Base-by-base conservation (phyloP, 2,113 vertebrate genomes). In the Sprattus sprattus region DNA sequence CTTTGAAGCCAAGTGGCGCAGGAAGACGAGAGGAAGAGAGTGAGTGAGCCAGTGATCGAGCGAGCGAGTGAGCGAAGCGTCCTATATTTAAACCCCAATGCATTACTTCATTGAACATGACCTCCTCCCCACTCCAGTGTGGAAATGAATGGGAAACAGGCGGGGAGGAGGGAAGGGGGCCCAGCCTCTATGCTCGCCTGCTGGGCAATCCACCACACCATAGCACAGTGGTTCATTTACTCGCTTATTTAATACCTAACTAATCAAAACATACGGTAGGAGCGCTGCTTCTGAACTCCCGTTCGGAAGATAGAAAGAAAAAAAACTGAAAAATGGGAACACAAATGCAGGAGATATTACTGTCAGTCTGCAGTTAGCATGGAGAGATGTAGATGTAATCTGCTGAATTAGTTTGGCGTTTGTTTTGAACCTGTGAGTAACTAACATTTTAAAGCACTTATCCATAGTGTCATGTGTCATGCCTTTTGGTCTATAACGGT, bases 1-100 rank as follows among this genome's bases (percentile, higher is more conserved):
- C 84, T 92, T 92, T 93, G 91, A 92, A 92, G 89, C 25, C 25
- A 32, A 13, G 8, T 25, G 25, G 28, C 11, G 25, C 64, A 71
- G 64, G 25, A 9, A 71, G 64, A 71, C 25, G 10, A 20, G 22
- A 8, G 57, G 3, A 3, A 64, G 57, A 1, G 57, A 22, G 22
- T 10, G 5, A n/a, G 57, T 9, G n/a, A 67, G 60, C 10, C 4
- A 67, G n/a, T 4, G n/a, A 67, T n/a, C 25, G 60, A 67, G 64
- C 83, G 83, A 85, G 82, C 15, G 82, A 87, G 1, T 83, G 60
- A 64, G 22, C 57, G 57, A n/a, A n/a, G 57, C 81, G 52, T 83
- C 85, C 86, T 91, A 90, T 91, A 86, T 93, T 93, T 92, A 91
- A 85, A 87, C 28, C 45, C 0, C 7, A 83, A 83, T 81, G 64